phyloP scores from a whole-genome alignment of 2,113 vertebrate species.

The Hystrix brachyura region DNA sequence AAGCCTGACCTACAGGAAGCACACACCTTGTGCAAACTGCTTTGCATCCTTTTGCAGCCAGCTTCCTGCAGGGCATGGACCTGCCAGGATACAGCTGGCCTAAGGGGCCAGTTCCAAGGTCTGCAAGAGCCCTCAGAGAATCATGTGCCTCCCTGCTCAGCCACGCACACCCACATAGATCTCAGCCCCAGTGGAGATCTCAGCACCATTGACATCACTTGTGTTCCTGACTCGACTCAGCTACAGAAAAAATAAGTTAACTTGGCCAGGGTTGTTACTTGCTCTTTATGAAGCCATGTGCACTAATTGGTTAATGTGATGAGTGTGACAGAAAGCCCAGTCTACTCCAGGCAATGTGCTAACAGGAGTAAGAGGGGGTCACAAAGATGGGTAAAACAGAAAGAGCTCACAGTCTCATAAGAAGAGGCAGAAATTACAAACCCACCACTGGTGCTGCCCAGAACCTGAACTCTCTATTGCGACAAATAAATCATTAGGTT shows the following conservation, averaged over 20 bases:
- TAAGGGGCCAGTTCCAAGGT: not conserved
- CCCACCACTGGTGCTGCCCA: fast-evolving
- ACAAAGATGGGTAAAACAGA: not conserved
- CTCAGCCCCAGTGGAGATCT: not conserved
- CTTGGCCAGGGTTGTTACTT: not conserved
- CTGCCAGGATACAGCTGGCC: not conserved
- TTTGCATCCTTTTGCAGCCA: not conserved
- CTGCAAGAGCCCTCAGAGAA: not conserved
- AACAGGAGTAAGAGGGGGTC: not conserved
- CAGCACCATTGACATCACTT: not conserved
- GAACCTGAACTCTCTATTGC: not conserved
- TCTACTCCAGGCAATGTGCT: not conserved
- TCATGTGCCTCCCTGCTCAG: not conserved
- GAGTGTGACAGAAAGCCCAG: not conserved
- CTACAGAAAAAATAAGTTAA: not conserved
- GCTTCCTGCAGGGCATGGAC: not conserved
- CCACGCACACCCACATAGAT: not conserved
- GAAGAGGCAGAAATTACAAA: not conserved
- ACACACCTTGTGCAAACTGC: not conserved
- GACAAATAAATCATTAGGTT: not conserved
- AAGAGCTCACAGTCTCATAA: not conserved
- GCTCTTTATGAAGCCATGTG: not conserved
- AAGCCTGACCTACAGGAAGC: not conserved
- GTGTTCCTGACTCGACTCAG: not conserved
- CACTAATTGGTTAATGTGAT: not conserved